Evolutionary conservation across 2,113 vertebrate genomes (phyloP).

Genomic region (Sturnus vulgaris): DNA sequence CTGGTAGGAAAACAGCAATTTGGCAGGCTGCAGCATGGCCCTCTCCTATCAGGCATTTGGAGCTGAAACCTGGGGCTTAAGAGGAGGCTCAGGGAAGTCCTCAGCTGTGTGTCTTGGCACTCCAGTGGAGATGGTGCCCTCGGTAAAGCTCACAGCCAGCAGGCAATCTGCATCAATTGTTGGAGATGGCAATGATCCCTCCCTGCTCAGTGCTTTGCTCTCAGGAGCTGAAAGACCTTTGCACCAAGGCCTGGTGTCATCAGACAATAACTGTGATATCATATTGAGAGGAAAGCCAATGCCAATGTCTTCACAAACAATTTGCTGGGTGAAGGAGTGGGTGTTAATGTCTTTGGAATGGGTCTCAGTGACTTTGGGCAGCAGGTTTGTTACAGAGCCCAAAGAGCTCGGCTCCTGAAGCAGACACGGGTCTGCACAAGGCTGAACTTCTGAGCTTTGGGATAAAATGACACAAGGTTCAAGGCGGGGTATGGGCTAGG

Average conservation of each 20-base stretch:
- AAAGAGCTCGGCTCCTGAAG: neutral
- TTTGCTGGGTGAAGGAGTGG: neutral
- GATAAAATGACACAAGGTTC: neutral
- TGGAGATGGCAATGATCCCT: neutral
- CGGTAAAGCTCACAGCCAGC: neutral
- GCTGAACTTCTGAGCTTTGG: neutral
- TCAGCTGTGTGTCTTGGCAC: neutral
- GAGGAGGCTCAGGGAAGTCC: neutral
- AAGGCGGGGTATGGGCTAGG: neutral
- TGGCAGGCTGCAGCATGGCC: neutral
- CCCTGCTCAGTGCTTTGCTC: neutral
- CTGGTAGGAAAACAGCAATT: neutral
- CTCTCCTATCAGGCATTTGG: neutral
- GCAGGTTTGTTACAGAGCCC: neutral
- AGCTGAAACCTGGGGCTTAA: neutral
- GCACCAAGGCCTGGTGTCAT: rapidly evolving
- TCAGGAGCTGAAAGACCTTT: neutral
- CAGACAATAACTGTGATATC: neutral
- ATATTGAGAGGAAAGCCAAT: neutral
- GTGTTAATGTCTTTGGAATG: neutral
- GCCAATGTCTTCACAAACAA: neutral
- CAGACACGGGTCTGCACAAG: neutral
- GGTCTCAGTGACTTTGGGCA: neutral
- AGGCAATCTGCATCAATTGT: neutral
- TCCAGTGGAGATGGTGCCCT: neutral